Evolutionary conservation across 2,113 vertebrate species (phyloP).

Genomic region (Clupea harengus): DNA sequence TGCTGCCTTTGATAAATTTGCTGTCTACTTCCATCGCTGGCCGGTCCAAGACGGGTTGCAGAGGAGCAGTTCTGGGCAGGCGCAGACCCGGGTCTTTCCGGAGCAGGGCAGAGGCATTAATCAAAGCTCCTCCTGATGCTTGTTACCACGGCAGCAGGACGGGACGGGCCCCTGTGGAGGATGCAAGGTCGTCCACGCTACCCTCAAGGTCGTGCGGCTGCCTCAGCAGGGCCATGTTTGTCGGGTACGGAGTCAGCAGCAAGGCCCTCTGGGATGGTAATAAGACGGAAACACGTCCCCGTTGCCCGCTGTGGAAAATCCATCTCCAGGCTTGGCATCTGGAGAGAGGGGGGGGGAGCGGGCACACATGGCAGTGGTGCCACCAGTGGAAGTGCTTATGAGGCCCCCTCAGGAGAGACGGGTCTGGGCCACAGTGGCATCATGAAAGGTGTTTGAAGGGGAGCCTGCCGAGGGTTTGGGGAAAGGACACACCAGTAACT

Average conservation of each 20-base stretch:
- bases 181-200: not conserved
- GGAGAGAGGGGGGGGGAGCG: not conserved
- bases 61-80: not conserved
- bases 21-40: not conserved
- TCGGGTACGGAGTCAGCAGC: not conserved
- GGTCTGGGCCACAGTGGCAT: not conserved
- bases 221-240: not conserved
- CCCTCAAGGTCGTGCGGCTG: not conserved
- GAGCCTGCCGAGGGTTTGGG: not conserved
- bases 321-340: constrained; percentile 5
- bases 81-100: not conserved
- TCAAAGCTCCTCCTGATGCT: constrained; percentile 1
- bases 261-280: not conserved
- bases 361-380: not conserved
- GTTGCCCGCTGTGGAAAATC: not conserved
- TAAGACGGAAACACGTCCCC: not conserved
- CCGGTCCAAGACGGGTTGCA: not conserved
- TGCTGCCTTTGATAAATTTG: not conserved
- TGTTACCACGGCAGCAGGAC: constrained; percentile 8
- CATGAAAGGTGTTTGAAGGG: not conserved
- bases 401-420: not conserved
- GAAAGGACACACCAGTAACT: not conserved
- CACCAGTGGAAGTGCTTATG: not conserved
- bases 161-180: not conserved
- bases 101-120: not conserved